phyloP scores from a whole-genome alignment of 2,113 vertebrate genomes.

The Indri indri region DNA sequence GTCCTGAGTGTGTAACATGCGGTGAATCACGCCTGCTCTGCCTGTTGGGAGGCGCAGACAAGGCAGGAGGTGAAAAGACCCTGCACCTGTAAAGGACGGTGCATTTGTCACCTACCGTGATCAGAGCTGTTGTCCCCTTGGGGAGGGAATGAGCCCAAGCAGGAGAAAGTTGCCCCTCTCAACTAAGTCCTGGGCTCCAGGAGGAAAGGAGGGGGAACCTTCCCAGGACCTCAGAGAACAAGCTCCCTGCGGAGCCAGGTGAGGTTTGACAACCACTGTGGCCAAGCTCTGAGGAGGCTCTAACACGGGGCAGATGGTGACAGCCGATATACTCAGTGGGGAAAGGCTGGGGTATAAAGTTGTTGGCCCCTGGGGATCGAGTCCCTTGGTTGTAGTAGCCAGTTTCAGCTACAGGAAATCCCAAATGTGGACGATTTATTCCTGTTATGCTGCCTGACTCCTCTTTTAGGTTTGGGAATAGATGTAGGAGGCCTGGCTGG shows the following conservation, averaged over 20 bases:
- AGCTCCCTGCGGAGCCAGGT: background rate
- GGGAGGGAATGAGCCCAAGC: fast-evolving
- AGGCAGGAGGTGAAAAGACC: background rate
- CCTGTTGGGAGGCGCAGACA: background rate
- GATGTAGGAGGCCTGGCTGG: no score
- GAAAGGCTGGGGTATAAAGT: background rate
- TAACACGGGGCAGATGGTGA: background rate
- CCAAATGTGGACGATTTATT: no score
- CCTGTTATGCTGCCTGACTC: background rate
- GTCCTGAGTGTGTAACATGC: background rate
- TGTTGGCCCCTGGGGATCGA: background rate
- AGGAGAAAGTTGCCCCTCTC: background rate
- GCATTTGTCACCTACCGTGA: fast-evolving
- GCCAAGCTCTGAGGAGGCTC: background rate
- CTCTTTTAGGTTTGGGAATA: background rate
- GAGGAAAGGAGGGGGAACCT: background rate
- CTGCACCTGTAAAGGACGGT: background rate
- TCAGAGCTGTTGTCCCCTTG: background rate
- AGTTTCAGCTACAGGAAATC: no score
- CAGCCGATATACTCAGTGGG: background rate
- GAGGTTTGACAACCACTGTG: background rate
- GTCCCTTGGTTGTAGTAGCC: background rate
- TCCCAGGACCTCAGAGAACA: fast-evolving
- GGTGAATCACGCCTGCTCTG: fast-evolving
- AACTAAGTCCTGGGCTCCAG: background rate